These are phyloP conservation scores for Molossus alvarezi DNA, from an alignment of 2,797 vertebrate species.

Conservation along the genomic window DNA sequence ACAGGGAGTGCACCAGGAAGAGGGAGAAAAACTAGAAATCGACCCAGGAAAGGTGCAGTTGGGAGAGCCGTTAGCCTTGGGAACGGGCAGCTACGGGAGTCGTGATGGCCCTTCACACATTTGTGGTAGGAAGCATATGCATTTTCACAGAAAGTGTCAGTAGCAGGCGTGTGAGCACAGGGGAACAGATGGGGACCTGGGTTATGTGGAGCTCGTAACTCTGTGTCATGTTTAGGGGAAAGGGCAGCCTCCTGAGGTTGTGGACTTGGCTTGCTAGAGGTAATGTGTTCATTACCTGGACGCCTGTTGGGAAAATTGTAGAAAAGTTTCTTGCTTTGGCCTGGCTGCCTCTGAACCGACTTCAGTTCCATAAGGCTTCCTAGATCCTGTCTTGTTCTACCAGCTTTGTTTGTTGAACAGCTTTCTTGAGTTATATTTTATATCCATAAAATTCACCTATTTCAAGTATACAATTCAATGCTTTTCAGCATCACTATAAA, in stretches of 20 bases:
- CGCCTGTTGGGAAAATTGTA: background rate
- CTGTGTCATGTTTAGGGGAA: background rate
- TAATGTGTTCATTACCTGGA: no score
- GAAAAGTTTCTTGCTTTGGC: background rate
- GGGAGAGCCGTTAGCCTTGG: background rate
- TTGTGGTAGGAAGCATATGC: background rate
- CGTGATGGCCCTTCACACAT: no score
- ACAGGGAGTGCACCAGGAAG: background rate
- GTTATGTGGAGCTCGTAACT: accelerated
- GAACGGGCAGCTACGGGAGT: no score
- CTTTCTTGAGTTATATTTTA: constrained; percentile 36
- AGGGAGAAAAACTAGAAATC: background rate
- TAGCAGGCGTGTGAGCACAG: background rate
- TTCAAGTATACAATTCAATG: background rate
- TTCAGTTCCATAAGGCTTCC: background rate
- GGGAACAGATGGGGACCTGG: background rate
- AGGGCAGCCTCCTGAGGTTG: background rate
- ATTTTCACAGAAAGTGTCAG: background rate
- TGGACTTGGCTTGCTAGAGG: no score
- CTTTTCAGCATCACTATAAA: background rate
- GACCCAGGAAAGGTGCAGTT: background rate
- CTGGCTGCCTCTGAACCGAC: background rate
- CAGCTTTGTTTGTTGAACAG: background rate
- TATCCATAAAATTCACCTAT: background rate
- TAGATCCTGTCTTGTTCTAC: background rate